These are phyloP conservation scores for Drosophila bifasciata DNA, from an alignment of 1,140 invertebrate genomes.

Conservation along the genomic window DNA sequence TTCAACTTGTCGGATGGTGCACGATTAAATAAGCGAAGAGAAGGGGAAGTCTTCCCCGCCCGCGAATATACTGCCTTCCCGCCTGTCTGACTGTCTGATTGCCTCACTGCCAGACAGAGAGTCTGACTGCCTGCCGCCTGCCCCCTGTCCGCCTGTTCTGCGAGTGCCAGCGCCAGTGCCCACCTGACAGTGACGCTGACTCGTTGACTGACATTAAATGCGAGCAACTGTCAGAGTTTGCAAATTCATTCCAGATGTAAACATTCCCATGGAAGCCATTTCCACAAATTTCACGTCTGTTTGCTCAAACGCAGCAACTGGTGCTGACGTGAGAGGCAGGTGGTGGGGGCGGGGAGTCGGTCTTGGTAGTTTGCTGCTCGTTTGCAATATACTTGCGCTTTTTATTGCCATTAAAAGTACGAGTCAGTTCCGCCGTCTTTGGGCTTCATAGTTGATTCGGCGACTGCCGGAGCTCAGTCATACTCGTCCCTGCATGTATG, in stretches of 20 bases:
- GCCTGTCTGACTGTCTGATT: not conserved
- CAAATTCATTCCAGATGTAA: conserved; percentile 76
- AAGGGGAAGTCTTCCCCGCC: conserved; percentile 17
- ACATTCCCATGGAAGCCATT: conserved; percentile 72
- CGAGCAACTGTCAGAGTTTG: conserved; percentile 71
- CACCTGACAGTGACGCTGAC: conserved; percentile 63
- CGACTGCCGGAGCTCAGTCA: not conserved
- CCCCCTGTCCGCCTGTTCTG: conserved; percentile 23
- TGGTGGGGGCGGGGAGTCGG: not conserved
- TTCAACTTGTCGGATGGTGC: conserved; percentile 51
- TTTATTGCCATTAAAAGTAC: conserved; percentile 47
- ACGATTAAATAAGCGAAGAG: conserved; percentile 53
- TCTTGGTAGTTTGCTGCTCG: conserved; percentile 20
- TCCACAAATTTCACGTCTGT: conserved; percentile 71
- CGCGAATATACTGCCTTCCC: not conserved
- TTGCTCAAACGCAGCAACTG: conserved; percentile 68
- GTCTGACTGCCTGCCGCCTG: too few species aligned
- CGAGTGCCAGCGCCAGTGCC: not conserved
- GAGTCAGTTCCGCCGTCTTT: conserved; percentile 28
- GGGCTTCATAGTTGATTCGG: conserved; percentile 26
- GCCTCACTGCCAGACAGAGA: too few species aligned
- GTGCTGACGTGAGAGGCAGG: conserved; percentile 41
- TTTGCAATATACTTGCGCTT: conserved; percentile 37
- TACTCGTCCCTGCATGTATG: too few species aligned
- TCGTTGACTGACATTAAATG: conserved; percentile 69